Evolutionary conservation across 30 jellyfish, hydroid and myxozoan genomes (phyloP).

Genomic region (Clytia hemisphaerica): DNA sequence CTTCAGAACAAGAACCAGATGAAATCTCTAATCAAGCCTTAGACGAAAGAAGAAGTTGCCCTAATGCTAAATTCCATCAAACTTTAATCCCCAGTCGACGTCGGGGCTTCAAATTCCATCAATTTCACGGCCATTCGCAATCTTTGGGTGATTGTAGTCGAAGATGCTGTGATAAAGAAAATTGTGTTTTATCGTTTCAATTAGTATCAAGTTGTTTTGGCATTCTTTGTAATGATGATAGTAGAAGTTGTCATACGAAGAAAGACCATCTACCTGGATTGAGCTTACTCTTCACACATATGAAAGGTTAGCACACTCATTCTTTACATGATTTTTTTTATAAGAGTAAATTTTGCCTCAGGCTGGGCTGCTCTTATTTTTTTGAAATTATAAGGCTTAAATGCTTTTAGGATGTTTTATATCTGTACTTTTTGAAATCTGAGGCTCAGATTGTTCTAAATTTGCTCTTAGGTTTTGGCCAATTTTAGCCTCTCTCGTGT

Average conservation of each 20-base stretch:
- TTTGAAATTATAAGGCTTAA: no score
- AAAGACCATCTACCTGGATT: constrained; percentile 54
- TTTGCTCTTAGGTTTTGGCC: no score
- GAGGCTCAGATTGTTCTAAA: no score
- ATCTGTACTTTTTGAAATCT: no score
- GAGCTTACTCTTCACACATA: neutral
- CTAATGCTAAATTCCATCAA: constrained; percentile 27
- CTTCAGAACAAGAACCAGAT: no score
- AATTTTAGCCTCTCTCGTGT: no score
- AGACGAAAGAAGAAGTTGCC: constrained; percentile 12
- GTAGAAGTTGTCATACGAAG: constrained; percentile 59
- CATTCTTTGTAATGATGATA: constrained; percentile 69
- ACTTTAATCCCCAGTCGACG: constrained; percentile 68
- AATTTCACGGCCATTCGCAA: constrained; percentile 34
- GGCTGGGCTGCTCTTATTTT: no score
- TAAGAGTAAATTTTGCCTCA: no score
- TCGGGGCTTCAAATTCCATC: constrained; percentile 45
- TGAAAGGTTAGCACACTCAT: no score
- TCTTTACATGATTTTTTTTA: no score
- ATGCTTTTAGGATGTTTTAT: no score
- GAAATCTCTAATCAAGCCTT: no score
- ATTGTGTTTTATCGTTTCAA: constrained; percentile 66
- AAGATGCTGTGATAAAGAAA: constrained; percentile 71
- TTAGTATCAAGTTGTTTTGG: constrained; percentile 64
- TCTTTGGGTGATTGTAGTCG: constrained; percentile 58